Conservation (phyloP, 2,113 vertebrate genomes). For the Pterocles gutturalis region DNA sequence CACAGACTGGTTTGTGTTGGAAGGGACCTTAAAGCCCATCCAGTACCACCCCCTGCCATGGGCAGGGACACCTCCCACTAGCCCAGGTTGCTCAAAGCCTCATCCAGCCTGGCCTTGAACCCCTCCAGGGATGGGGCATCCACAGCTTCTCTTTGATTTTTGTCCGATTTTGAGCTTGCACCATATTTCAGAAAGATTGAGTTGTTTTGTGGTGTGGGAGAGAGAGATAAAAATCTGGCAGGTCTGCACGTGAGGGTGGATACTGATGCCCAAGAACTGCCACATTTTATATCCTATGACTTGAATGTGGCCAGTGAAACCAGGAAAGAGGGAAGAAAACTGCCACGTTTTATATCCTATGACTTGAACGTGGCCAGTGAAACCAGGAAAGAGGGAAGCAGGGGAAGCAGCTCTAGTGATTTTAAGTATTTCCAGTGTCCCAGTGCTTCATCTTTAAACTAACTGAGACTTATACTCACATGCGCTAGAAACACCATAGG, state of each 20-base stretch:
- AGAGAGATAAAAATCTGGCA: not conserved
- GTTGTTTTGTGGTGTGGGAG: not conserved
- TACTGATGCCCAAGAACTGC: not conserved
- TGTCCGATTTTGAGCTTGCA: not conserved
- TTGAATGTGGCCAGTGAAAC: not conserved
- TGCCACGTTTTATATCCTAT: not conserved
- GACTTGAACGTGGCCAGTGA: not conserved
- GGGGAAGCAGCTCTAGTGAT: not conserved
- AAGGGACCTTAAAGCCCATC: too few species aligned
- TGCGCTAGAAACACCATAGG: not conserved
- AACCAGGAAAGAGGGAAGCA: not conserved
- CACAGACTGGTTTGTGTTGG: too few species aligned
- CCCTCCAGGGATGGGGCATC: too few species aligned
- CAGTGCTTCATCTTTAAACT: not conserved
- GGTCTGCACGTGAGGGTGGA: not conserved
- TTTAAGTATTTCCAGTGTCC: not conserved
- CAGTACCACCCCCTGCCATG: too few species aligned
- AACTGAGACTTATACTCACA: not conserved
- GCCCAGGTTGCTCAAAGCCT: too few species aligned
- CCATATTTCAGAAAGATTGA: rapidly evolving
- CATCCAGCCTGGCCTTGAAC: too few species aligned
- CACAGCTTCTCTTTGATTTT: not conserved
- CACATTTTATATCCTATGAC: not conserved
- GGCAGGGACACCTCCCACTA: too few species aligned
- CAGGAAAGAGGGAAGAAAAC: not conserved